Conservation (phyloP, 2,113 vertebrate species). For the Lampris megalopsis region DNA sequence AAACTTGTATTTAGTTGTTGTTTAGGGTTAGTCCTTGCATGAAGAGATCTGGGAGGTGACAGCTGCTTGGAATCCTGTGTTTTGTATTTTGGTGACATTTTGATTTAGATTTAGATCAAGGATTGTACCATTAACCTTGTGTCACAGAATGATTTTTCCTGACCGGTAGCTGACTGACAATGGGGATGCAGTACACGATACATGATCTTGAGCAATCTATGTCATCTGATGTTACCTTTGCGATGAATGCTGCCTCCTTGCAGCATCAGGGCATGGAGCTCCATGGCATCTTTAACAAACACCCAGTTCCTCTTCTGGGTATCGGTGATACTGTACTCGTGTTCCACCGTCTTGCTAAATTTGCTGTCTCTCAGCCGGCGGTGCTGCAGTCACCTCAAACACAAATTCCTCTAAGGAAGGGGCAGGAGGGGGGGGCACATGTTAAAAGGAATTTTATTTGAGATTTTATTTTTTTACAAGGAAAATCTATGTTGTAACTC, state of each 20-base stretch:
- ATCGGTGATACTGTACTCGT: constrained; percentile 57
- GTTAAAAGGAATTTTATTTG: not conserved
- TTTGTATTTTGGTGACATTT: no score
- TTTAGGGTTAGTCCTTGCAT: no score
- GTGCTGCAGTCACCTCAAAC: not conserved
- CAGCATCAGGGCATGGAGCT: constrained; percentile 73
- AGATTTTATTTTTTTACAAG: no score
- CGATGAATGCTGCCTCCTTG: constrained; percentile 55
- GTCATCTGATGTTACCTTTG: constrained; percentile 55
- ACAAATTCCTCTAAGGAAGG: constrained; percentile 50
- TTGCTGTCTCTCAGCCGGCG: accelerated
- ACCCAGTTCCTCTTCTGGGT: constrained; percentile 62
- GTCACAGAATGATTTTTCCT: not conserved
- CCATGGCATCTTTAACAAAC: constrained; percentile 43
- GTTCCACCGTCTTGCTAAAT: constrained; percentile 16
- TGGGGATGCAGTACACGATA: no score
- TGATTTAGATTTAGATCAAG: no score
- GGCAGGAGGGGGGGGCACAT: not conserved
- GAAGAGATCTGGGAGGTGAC: no score
- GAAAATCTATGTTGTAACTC: no score
- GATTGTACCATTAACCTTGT: not conserved
- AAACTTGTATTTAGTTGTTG: no score
- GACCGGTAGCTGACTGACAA: no score
- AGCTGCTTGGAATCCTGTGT: no score
- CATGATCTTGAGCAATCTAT: no score